Percentiles rank a stretch among this genome's conserved stretches.
phyloP scores from a whole-genome alignment of 92 coral and sea anemone genomes.

The Diadumene lineata region DNA sequence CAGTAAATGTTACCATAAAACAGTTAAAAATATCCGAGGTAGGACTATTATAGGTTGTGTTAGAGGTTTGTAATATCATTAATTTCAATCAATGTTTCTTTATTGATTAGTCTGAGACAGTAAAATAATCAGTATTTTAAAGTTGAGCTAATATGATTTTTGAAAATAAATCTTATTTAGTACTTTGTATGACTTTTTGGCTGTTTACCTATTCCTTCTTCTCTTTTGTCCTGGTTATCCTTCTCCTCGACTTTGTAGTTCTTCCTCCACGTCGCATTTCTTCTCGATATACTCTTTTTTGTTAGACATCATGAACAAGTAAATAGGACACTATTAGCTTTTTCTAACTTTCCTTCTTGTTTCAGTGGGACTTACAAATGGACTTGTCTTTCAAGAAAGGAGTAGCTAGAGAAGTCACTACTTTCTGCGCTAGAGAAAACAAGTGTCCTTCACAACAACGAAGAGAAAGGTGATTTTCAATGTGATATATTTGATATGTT shows the following conservation, averaged over 20 bases:
- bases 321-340: neutral
- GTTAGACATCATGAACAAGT: neutral
- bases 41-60: neutral
- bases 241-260: too few relatives aligned
- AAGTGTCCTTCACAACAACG: neutral
- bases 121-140: too few relatives aligned
- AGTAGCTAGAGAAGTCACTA: conserved; percentile 14
- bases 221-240: too few relatives aligned
- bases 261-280: too few relatives aligned
- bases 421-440: conserved; percentile 14
- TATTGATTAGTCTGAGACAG: neutral
- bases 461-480: neutral
- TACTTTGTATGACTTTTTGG: neutral
- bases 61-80: neutral
- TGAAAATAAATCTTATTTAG: neutral
- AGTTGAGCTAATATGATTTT: neutral
- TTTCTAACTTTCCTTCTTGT: neutral
- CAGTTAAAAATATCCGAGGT: conserved; percentile 14
- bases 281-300: neutral
- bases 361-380: conserved; percentile 11
- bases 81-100: neutral
- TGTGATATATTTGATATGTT: neutral
- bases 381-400: conserved; percentile 9
- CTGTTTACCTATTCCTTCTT: neutral
- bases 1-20: conserved; percentile 13